Percentiles rank a stretch among this genome's conserved stretches.
phyloP scores from a whole-genome alignment of 2,113 vertebrate genomes.

The Piprites chloris region DNA sequence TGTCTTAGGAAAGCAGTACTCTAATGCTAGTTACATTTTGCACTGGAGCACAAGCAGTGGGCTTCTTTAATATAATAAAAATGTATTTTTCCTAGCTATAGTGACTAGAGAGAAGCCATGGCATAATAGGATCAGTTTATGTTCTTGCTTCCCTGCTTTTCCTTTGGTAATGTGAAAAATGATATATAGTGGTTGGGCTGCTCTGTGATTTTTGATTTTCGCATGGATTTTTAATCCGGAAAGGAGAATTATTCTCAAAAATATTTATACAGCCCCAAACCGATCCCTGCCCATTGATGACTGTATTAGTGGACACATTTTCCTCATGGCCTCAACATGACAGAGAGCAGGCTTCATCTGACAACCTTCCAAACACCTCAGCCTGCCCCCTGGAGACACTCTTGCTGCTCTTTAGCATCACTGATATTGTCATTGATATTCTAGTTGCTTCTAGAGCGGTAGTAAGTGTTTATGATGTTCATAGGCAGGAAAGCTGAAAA shows the following conservation, averaged over 20 bases:
- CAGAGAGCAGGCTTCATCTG: background rate
- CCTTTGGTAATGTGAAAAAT: background rate
- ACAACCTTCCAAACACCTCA: background rate
- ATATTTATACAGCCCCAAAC: background rate
- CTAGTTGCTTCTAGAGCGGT: background rate
- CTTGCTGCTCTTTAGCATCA: background rate
- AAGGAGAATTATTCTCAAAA: background rate
- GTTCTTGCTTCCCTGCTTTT: background rate
- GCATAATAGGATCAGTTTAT: background rate
- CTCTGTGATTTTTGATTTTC: background rate
- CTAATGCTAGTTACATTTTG: background rate
- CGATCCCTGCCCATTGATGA: background rate
- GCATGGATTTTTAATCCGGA: background rate
- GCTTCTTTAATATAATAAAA: background rate
- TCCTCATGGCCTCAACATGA: background rate
- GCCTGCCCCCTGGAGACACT: background rate
- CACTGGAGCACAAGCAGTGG: background rate
- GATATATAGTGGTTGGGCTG: accelerated
- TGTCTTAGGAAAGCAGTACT: background rate
- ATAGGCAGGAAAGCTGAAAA: background rate
- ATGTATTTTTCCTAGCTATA: background rate
- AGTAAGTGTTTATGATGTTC: background rate
- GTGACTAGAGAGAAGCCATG: background rate
- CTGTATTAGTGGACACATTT: background rate
- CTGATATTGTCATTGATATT: accelerated